Evolutionary conservation across 1,140 invertebrate species (phyloP), one percentile per base, ranked within the genome.

Genomic region (Trachymyrmex cornetzi): DNA sequence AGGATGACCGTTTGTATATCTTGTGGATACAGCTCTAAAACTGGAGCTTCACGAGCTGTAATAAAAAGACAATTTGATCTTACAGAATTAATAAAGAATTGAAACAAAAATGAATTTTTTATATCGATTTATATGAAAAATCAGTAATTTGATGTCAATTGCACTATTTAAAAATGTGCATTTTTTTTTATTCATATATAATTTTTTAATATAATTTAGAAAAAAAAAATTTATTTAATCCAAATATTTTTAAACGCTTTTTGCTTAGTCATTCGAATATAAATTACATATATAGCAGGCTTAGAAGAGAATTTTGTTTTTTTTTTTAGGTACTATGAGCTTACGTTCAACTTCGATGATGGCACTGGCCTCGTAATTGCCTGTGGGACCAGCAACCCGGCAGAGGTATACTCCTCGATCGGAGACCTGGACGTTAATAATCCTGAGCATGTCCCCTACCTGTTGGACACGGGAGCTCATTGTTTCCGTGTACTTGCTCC

Each of bases 311-410:
- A 16, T 61, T 27, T 22, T 44, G 5, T 22, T n/a, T 24, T 22
- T 44, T 48, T 30, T n/a, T 22, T 63, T 69, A 57, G 6, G 12
- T 19, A 55, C 50, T 9, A 63, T 34, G 6, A 69, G 3, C 64
- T 97, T 95, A 98, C 98, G 96, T 96, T 98, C 98, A 89, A 99
- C 97, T 94, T 98, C 98, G 57, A 99, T 96, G 89, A 97, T 96
- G 0, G 97, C 96, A 81, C 97, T 97, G n/a, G 96, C 96, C 91
- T 97, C 96, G 61, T 96, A 96, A 63, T 93, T 95, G 19, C 96
- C 96, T 16, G 95, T 88, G 30, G 92, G 89, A 24, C 96, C 97
- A 38, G 96, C 95, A 3, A 97, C 97, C 14, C 96, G 96, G 90
- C 98, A 99, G 9, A 97, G 93, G 91, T 99, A 99, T 12, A 97